Conservation (phyloP, 2,797 vertebrate species). For the Tinamus major region DNA sequence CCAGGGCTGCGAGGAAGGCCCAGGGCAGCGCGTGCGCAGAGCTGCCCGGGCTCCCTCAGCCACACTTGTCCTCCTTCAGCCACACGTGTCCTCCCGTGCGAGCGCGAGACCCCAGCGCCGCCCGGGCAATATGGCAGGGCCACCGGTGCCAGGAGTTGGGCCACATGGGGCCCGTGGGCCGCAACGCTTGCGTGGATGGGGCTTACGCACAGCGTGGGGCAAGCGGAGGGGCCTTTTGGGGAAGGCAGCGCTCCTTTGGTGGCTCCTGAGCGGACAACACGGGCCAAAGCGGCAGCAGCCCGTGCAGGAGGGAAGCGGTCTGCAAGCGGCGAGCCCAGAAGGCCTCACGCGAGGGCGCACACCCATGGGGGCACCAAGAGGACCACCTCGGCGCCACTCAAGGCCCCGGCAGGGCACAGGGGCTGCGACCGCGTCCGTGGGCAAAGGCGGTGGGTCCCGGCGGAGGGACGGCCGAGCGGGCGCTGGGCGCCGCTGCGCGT, state of each 20-base stretch:
- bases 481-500: no score
- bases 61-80: no score
- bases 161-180: not conserved
- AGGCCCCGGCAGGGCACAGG: no score
- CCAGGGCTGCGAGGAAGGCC: accelerated
- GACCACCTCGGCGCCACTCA: no score
- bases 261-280: accelerated
- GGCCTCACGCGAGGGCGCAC: accelerated
- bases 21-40: not conserved
- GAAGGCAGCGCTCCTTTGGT: accelerated
- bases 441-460: no score
- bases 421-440: no score
- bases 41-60: not conserved
- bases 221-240: accelerated
- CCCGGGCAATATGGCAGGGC: accelerated
- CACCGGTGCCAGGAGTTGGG: not conserved
- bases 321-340: accelerated
- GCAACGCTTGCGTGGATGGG: accelerated
- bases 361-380: not conserved
- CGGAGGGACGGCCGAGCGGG: no score
- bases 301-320: accelerated
- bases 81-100: no score
- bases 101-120: not conserved
- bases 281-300: not conserved
- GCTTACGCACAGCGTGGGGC: accelerated